A percentile compares a stretch with the other conserved stretches of the same genome.
Conservation (phyloP, 2,113 vertebrate genomes). For the Cheilinus undulatus region DNA sequence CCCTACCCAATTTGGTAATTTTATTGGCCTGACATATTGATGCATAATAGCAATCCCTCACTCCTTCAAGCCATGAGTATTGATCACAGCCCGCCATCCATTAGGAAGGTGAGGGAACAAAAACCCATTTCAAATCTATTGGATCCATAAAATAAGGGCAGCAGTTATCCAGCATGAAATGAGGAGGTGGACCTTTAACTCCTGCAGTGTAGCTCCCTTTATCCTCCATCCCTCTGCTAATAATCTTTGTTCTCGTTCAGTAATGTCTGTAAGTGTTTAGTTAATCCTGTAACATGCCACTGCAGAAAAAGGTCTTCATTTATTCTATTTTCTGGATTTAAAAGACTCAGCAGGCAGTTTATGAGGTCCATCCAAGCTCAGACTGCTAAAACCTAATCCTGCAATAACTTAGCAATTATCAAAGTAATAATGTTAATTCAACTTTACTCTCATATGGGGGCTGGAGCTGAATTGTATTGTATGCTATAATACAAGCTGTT, state of each 20-base stretch:
- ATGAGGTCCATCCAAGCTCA: slow-evolving; percentile 10
- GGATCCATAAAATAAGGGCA: slow-evolving; percentile 46
- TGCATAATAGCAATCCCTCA: slow-evolving; percentile 49
- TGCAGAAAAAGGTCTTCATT: slow-evolving; percentile 10
- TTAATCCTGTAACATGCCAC: neutral
- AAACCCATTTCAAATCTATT: slow-evolving; percentile 43
- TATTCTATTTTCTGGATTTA: slow-evolving; percentile 22
- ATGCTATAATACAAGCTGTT: neutral
- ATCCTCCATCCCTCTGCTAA: slow-evolving; percentile 5
- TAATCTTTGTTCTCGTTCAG: neutral
- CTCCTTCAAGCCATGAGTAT: slow-evolving; percentile 40
- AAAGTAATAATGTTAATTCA: slow-evolving; percentile 1
- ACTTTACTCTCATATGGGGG: neutral
- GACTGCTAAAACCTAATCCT: neutral
- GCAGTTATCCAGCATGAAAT: slow-evolving; percentile 43
- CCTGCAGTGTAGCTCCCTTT: slow-evolving; percentile 12
- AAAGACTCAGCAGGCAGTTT: neutral
- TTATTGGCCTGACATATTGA: slow-evolving; percentile 51
- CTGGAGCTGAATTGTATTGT: neutral
- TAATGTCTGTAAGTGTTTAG: slow-evolving; percentile 4
- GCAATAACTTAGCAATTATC: neutral
- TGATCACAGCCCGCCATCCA: slow-evolving; percentile 42
- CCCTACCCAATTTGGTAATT: slow-evolving; percentile 34
- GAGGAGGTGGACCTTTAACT: slow-evolving; percentile 26
- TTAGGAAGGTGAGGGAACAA: slow-evolving; percentile 39